Percentiles rank a stretch among this genome's conserved stretches.
phyloP scores from a whole-genome alignment of 2,888 invertebrate species.

The Drosophila glabriapex region DNA sequence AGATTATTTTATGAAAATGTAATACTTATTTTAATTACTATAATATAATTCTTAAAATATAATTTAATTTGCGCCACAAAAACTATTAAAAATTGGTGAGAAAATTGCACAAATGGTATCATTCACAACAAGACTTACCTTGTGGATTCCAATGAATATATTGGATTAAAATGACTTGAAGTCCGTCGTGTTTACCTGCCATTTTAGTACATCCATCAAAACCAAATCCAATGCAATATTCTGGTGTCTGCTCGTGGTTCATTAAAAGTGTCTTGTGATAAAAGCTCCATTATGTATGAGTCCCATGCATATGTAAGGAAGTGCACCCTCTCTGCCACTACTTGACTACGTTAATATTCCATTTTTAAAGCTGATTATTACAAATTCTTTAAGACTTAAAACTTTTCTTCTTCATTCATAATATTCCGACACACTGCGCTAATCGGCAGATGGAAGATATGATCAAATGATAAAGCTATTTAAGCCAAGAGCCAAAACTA shows the following conservation, averaged over 20 bases:
- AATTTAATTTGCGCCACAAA: background rate
- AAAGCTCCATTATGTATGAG: background rate
- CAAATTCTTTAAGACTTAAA: background rate
- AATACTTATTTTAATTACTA: background rate
- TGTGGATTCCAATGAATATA: background rate
- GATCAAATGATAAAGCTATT: conserved; percentile 30
- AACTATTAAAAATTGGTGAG: background rate
- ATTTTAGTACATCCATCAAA: background rate
- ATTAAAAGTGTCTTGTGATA: background rate
- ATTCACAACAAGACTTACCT: background rate
- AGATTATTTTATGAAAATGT: background rate
- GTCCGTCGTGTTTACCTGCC: background rate
- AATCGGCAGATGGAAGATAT: conserved; percentile 30
- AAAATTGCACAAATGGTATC: background rate
- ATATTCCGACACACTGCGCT: background rate
- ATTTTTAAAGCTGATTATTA: background rate
- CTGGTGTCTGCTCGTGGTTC: background rate
- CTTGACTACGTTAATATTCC: background rate
- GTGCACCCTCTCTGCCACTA: background rate
- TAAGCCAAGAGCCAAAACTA: conserved; percentile 10
- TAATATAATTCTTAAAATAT: background rate
- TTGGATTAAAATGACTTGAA: background rate
- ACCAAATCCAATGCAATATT: background rate
- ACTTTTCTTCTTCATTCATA: background rate
- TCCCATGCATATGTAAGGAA: background rate